Evolutionary conservation across 2,888 invertebrate genomes (phyloP).

Genomic region (Cheilosia soror): DNA sequence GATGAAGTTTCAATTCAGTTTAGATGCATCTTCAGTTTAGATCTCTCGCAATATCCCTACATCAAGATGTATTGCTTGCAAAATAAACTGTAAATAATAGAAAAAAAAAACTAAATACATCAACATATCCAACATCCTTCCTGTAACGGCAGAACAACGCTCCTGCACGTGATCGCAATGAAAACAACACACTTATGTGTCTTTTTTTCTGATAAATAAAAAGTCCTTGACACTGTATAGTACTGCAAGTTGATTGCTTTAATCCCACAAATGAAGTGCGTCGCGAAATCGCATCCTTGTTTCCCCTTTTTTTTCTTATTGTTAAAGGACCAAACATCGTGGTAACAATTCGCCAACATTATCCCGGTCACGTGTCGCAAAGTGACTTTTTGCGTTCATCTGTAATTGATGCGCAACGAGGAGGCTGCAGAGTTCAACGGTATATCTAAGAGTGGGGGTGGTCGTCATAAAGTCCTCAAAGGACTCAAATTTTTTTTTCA

Average conservation of each 20-base stretch:
- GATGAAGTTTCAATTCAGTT: too few relatives aligned
- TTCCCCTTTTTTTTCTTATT: slow-evolving; percentile 11
- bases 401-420: slow-evolving; percentile 52
- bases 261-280: slow-evolving; percentile 40
- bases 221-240: slow-evolving; percentile 19
- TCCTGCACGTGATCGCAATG: slow-evolving; percentile 45
- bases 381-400: slow-evolving; percentile 69
- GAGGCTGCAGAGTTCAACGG: slow-evolving; percentile 14
- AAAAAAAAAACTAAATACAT: not conserved
- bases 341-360: slow-evolving; percentile 67
- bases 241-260: slow-evolving; percentile 15
- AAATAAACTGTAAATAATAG: too few relatives aligned
- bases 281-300: slow-evolving; percentile 33
- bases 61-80: too few relatives aligned
- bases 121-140: slow-evolving; percentile 1
- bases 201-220: not conserved
- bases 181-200: slow-evolving; percentile 26
- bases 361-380: slow-evolving; percentile 67
- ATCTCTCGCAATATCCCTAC: too few relatives aligned
- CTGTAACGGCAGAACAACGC: not conserved
- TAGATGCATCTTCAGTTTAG: too few relatives aligned
- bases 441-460: not conserved
- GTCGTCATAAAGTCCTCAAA: not conserved
- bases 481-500: slow-evolving; percentile 34
- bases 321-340: slow-evolving; percentile 19